These are phyloP conservation scores for Doris montereyensis DNA, from an alignment of 2,888 invertebrate species.

Conservation along the genomic window DNA sequence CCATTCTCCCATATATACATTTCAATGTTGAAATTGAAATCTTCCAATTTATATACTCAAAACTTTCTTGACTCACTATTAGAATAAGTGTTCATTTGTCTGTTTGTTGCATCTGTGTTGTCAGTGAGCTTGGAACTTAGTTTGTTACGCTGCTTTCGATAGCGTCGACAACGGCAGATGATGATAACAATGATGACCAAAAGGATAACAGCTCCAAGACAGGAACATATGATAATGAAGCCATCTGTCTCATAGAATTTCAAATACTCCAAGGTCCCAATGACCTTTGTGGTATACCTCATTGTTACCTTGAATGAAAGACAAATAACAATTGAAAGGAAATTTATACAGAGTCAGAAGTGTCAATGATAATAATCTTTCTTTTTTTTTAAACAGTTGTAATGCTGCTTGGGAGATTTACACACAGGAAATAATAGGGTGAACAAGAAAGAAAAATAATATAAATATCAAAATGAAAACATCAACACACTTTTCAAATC, in stretches of 20 bases:
- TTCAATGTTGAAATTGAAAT: too few species aligned
- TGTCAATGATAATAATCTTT: too few species aligned
- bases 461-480: too few species aligned
- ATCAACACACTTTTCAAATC: too few species aligned
- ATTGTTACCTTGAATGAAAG: conserved; percentile 43
- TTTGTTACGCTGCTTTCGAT: neutral
- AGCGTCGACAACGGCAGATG: conserved; percentile 41
- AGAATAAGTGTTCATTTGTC: conserved; percentile 25
- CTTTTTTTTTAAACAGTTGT: too few species aligned
- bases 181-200: conserved; percentile 41
- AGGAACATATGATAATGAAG: conserved; percentile 51
- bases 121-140: neutral
- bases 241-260: conserved; percentile 48
- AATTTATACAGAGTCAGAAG: too few species aligned
- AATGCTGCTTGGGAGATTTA: too few species aligned
- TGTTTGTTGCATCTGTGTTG: neutral
- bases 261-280: conserved; percentile 48
- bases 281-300: conserved; percentile 32
- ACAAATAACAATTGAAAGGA: neutral
- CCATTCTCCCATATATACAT: too few species aligned
- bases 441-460: too few species aligned
- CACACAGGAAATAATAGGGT: too few species aligned
- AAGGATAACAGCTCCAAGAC: conserved; percentile 43
- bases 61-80: conserved; percentile 39
- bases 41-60: too few species aligned